A percentile compares a stretch with the other conserved stretches of the same genome.
These are phyloP conservation scores for Scartelaos histophorus DNA, from an alignment of 2,113 vertebrate genomes.

Conservation along the genomic window DNA sequence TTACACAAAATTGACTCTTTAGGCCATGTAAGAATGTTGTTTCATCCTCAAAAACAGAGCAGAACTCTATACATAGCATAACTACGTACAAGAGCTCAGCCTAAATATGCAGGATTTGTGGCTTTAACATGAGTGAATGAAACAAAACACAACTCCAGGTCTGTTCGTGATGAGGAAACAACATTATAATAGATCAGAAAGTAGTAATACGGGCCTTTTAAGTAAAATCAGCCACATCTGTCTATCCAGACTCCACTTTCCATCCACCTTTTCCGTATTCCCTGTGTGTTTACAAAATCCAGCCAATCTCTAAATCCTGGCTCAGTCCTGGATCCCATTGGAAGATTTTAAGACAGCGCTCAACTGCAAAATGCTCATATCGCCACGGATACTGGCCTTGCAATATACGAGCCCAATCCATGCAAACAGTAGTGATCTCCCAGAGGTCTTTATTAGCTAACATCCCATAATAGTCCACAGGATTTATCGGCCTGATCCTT, in stretches of 20 bases:
- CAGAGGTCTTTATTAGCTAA: constrained; percentile 30
- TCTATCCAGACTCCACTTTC: constrained; percentile 15
- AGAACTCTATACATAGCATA: too few species aligned
- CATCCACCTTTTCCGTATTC: neutral
- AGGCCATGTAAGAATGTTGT: too few species aligned
- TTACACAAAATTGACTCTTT: too few species aligned
- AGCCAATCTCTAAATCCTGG: constrained; percentile 12
- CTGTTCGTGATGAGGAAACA: too few species aligned
- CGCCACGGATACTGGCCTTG: constrained; percentile 7
- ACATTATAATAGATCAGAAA: too few species aligned
- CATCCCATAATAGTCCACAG: constrained; percentile 23
- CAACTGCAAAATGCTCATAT: constrained; percentile 28
- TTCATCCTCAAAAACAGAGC: too few species aligned
- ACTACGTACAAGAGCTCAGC: too few species aligned
- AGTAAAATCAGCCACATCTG: neutral
- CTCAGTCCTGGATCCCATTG: constrained; percentile 8
- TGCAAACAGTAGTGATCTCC: constrained; percentile 27
- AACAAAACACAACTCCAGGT: too few species aligned
- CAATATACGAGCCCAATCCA: constrained; percentile 21
- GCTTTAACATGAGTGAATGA: too few species aligned
- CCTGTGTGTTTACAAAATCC: neutral
- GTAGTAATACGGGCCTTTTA: too few species aligned
- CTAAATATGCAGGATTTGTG: too few species aligned
- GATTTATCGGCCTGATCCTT: constrained; percentile 28
- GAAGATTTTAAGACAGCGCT: constrained; percentile 7